Evolutionary conservation across 1,140 invertebrate species (phyloP), one percentile per base, ranked within the genome.

Genomic region (Chymomyza costata): DNA sequence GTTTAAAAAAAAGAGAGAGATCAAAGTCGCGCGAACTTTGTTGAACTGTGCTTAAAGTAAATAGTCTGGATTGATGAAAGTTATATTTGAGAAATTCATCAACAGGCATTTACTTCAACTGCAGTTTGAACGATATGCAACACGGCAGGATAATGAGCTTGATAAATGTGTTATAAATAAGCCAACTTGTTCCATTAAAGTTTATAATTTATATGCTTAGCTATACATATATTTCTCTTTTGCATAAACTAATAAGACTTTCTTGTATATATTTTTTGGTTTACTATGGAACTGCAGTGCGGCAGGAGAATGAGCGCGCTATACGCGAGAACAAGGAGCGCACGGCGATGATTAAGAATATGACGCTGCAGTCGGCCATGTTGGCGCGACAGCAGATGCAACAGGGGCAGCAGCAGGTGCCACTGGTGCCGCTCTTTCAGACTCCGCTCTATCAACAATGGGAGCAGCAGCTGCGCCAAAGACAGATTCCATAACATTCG

Each of bases 31-130:
- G n/a, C n/a, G n/a, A n/a, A n/a, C 10, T 28, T 28, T 78, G 73
- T 82, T 80, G 69, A 64, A 83, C 69, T 84, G 76, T 82, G 71
- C 61, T 84, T 84, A 84, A 84, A 84, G 82, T 84, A 84, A 84
- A 84, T 84, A 84, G 82, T 84, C 82, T 84, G 82, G 76, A 84
- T 84, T 84, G 82, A 84, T 84, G 82, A 84, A 82, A 73, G 66
- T 69, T 74, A 64, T 46, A 73, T 80, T 67, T 49, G 59, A 81
- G 69, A 70, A 14, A 78, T 76, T 84, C 82, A 84, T 84, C 82
- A 84, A 84, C 82, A 84, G 82, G 67, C 82, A 84, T 84, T 84
- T 84, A 84, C 82, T 84, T 84, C 78, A 82, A 83, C 68, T 80
- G 65, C 82, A 84, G 82, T 84, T 84, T 57, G 55, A 67, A 74